phyloP scores from a whole-genome alignment of 53 echinoderm and acorn worm genomes.

The Zoroaster sp. region DNA sequence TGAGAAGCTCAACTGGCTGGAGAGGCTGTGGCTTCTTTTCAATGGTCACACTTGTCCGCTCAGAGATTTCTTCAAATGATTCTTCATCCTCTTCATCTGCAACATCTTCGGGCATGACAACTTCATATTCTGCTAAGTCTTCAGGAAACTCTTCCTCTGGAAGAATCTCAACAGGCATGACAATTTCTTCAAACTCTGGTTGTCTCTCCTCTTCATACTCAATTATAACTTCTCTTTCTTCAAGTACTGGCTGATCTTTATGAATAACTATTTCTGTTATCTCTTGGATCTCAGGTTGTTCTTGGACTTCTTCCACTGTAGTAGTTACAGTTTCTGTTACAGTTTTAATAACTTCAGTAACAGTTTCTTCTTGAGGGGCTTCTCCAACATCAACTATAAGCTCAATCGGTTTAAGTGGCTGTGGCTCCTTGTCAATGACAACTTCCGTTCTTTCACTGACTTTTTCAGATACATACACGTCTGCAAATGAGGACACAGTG shows the following conservation, averaged over 20 bases:
- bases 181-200: constrained; percentile 65
- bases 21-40: constrained; percentile 42
- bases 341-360: constrained; percentile 33
- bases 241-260: constrained; percentile 35
- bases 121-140: constrained; percentile 8
- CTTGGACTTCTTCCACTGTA: constrained; percentile 5
- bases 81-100: constrained; percentile 3
- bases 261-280: neutral
- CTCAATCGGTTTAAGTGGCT: constrained; percentile 64
- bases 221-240: constrained; percentile 51
- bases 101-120: constrained; percentile 1
- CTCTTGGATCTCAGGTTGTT: neutral
- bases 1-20: constrained; percentile 56
- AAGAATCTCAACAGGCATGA: constrained; percentile 36
- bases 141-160: constrained; percentile 6
- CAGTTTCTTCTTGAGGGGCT: constrained; percentile 9
- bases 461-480: constrained; percentile 70
- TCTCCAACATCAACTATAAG: constrained; percentile 61
- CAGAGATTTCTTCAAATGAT: constrained; percentile 7
- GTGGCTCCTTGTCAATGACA: constrained; percentile 63
- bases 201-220: constrained; percentile 48
- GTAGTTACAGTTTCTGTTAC: constrained; percentile 57
- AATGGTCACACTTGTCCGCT: constrained; percentile 48
- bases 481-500: constrained; percentile 83
- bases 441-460: constrained; percentile 53